A percentile compares a stretch with the other conserved stretches of the same genome.
Evolutionary conservation across 2,888 invertebrate genomes (phyloP).

Genomic region (Philhelius pedissequus): DNA sequence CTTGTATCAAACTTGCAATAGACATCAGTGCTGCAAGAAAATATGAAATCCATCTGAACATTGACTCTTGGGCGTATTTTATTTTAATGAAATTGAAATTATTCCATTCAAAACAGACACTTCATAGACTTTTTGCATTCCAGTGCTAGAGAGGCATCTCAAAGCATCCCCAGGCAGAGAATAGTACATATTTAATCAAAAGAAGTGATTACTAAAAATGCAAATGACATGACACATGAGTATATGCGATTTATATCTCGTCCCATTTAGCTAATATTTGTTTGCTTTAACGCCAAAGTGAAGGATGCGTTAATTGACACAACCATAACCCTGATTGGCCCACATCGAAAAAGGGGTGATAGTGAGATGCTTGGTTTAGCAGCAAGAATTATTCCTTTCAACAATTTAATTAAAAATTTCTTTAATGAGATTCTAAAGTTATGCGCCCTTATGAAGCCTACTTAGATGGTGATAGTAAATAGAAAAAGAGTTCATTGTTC

Average conservation of each 20-base stretch:
- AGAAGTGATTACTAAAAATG: neutral
- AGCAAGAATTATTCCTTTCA: too few relatives aligned
- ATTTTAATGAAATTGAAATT: slow-evolving; percentile 62
- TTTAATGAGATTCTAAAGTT: too few relatives aligned
- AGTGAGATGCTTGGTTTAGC: too few relatives aligned
- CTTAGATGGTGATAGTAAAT: too few relatives aligned
- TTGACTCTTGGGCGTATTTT: slow-evolving; percentile 56
- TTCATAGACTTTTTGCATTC: neutral
- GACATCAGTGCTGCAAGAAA: neutral
- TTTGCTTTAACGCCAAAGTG: neutral
- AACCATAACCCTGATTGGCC: slow-evolving; percentile 14
- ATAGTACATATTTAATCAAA: neutral
- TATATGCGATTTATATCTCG: neutral
- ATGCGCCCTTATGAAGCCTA: too few relatives aligned
- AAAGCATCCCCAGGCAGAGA: neutral
- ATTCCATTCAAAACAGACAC: slow-evolving; percentile 32
- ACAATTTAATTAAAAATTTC: too few relatives aligned
- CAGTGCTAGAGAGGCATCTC: neutral
- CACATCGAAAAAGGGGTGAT: too few relatives aligned
- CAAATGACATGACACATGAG: slow-evolving; percentile 2
- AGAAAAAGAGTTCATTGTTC: too few relatives aligned
- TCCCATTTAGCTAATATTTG: slow-evolving; percentile 20
- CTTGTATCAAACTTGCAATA: neutral
- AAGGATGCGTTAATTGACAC: slow-evolving; percentile 29
- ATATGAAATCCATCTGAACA: slow-evolving; percentile 23